A percentile compares a stretch with the other conserved stretches of the same genome.
These are phyloP conservation scores for Formica exsecta DNA, from an alignment of 1,140 invertebrate genomes.

Conservation along the genomic window DNA sequence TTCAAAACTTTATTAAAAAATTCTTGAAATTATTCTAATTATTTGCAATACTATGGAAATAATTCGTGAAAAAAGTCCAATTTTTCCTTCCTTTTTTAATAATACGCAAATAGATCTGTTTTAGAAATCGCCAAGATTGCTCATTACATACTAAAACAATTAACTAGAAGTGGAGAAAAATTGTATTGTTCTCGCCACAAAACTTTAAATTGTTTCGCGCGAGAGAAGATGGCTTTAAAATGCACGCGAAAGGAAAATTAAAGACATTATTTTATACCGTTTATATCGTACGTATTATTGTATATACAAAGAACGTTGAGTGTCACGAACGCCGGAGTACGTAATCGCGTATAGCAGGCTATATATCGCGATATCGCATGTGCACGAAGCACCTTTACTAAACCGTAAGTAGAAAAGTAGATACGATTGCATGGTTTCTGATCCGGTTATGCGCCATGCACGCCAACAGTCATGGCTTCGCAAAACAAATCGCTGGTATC, in stretches of 20 bases:
- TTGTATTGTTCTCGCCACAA: background rate
- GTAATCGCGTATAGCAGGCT: slow-evolving; percentile 64
- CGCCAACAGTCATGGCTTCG: slow-evolving; percentile 80
- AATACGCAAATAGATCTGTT: background rate
- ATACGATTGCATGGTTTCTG: slow-evolving; percentile 86
- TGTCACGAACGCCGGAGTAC: slow-evolving; percentile 32
- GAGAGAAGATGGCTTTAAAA: background rate
- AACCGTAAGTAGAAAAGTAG: slow-evolving; percentile 85
- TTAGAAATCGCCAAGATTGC: background rate
- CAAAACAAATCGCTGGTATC: slow-evolving; percentile 71
- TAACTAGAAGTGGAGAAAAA: background rate
- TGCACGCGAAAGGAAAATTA: background rate
- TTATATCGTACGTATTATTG: slow-evolving; percentile 23
- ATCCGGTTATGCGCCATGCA: slow-evolving; percentile 83
- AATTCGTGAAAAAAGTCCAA: background rate
- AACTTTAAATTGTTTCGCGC: background rate
- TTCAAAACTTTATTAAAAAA: background rate
- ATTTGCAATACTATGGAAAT: background rate
- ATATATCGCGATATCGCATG: slow-evolving; percentile 72
- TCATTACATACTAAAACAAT: background rate
- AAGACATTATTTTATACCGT: background rate
- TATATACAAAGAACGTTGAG: slow-evolving; percentile 37
- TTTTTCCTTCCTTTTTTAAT: background rate
- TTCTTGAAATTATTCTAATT: background rate
- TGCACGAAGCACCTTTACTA: slow-evolving; percentile 83